Percentiles rank a stretch among this genome's conserved stretches.
These are phyloP conservation scores for Nephila pilipes DNA, from an alignment of 1,140 invertebrate species.

Conservation along the genomic window DNA sequence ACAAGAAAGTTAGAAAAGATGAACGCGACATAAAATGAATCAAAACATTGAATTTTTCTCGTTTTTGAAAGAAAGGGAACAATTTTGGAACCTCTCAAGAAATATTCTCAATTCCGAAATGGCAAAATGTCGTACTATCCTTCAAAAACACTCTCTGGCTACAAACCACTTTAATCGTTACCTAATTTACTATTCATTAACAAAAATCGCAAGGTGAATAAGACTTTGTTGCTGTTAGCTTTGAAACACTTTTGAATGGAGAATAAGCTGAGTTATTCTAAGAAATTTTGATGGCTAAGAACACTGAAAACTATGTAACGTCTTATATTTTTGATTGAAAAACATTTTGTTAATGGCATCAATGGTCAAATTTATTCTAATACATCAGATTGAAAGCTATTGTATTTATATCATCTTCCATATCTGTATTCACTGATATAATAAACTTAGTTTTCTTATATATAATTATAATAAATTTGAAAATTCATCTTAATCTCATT, in stretches of 20 bases:
- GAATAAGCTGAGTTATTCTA: not conserved
- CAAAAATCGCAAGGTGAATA: not conserved
- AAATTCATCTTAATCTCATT: too few relatives aligned
- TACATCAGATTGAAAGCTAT: too few relatives aligned
- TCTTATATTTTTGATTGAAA: too few relatives aligned
- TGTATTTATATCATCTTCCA: too few relatives aligned
- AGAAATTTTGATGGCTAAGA: too few relatives aligned
- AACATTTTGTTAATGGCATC: too few relatives aligned
- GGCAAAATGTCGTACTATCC: too few relatives aligned
- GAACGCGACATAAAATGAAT: constrained; percentile 46
- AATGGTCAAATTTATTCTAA: too few relatives aligned
- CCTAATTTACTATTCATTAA: constrained; percentile 1
- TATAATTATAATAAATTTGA: too few relatives aligned
- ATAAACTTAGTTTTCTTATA: too few relatives aligned
- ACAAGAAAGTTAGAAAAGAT: not conserved
- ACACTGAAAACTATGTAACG: too few relatives aligned
- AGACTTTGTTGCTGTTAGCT: not conserved
- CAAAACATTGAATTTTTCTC: constrained; percentile 17
- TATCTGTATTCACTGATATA: too few relatives aligned
- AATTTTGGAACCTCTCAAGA: constrained; percentile 8
- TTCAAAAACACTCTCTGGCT: not conserved
- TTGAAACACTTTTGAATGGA: not conserved
- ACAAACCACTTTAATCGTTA: constrained; percentile 27
- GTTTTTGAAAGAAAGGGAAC: not conserved
- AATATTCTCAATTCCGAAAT: not conserved